Evolutionary conservation across 2,888 invertebrate genomes (phyloP).

Genomic region (Drosophila differens): DNA sequence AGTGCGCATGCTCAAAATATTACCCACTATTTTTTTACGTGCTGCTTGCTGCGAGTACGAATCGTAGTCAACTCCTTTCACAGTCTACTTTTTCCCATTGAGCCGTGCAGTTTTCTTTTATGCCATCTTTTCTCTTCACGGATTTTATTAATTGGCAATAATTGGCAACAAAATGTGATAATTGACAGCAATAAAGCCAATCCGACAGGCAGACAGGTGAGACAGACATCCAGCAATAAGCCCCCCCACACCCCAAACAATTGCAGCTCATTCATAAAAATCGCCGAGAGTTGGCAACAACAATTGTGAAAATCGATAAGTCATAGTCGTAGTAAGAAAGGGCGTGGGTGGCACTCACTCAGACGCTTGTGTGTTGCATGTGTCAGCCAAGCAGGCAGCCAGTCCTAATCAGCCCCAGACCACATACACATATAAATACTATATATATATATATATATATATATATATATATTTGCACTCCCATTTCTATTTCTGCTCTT

Average conservation of each 20-base stretch:
- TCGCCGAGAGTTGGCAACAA: constrained; percentile 4
- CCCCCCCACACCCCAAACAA: no score
- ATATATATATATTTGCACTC: background rate
- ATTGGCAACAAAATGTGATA: constrained; percentile 67
- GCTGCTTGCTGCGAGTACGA: constrained; percentile 26
- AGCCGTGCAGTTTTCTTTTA: constrained; percentile 33
- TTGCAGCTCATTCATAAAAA: constrained; percentile 28
- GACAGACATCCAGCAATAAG: background rate
- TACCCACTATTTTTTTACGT: constrained; percentile 49
- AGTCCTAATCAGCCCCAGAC: constrained; percentile 15
- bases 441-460: no score
- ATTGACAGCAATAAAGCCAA: constrained; percentile 2
- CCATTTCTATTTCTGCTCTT: background rate
- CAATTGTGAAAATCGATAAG: constrained; percentile 62
- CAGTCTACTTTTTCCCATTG: constrained; percentile 53
- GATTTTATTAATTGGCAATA: constrained; percentile 44
- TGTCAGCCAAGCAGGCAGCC: background rate
- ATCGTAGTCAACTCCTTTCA: background rate
- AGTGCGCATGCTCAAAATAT: constrained; percentile 53
- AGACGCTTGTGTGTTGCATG: constrained; percentile 13
- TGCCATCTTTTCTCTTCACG: constrained; percentile 5
- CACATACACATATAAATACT: background rate
- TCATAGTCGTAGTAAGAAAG: constrained; percentile 10
- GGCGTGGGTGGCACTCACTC: constrained; percentile 4
- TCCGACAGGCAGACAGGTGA: constrained; percentile 52